A percentile compares a stretch with the other conserved stretches of the same genome.
Conservation (phyloP, 2,888 invertebrate species). For the Archips crataeganus region DNA sequence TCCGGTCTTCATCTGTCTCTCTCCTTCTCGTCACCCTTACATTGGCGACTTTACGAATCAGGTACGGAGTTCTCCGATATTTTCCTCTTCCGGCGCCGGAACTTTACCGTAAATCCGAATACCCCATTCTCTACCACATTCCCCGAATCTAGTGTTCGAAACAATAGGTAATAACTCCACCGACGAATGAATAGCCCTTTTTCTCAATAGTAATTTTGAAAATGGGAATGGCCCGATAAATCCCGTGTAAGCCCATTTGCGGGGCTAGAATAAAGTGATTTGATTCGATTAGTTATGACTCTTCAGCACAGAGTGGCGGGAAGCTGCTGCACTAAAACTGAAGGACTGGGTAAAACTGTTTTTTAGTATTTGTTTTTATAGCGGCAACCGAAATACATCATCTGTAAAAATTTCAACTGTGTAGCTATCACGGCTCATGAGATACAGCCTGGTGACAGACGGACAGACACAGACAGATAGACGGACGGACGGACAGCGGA, state of each 20-base stretch:
- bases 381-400: too few species aligned
- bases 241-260: slow-evolving; percentile 22
- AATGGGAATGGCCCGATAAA: slow-evolving; percentile 28
- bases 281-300: slow-evolving; percentile 31
- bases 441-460: too few species aligned
- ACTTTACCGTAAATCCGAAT: neutral
- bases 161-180: slow-evolving; percentile 3
- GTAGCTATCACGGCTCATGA: too few species aligned
- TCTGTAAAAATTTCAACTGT: too few species aligned
- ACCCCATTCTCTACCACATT: neutral
- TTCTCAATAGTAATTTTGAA: slow-evolving; percentile 25
- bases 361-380: too few species aligned
- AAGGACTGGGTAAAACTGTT: neutral
- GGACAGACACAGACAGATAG: too few species aligned
- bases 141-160: neutral
- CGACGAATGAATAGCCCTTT: neutral
- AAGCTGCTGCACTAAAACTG: neutral
- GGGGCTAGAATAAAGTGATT: slow-evolving; percentile 27
- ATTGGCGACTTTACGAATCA: too few species aligned
- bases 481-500: too few species aligned
- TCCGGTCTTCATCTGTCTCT: too few species aligned
- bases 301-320: neutral
- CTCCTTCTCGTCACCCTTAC: too few species aligned
- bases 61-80: too few species aligned
- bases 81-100: neutral